Evolutionary conservation across 1,140 invertebrate species (phyloP), one percentile per base, ranked within the genome.

Genomic region (Ostrea edulis): DNA sequence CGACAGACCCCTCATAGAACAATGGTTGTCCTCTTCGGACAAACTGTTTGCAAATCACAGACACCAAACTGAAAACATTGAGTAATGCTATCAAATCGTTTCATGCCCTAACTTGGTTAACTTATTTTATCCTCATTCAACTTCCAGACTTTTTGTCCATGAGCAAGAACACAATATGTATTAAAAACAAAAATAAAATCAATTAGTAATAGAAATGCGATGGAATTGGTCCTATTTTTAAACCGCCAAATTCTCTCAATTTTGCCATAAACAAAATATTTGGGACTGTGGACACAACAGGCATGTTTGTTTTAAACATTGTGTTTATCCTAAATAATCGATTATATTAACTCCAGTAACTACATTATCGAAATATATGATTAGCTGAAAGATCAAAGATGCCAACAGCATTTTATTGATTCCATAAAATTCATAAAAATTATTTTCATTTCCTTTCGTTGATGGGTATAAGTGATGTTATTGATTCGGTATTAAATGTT

Each of bases 371-470:
- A 77, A 77, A 77, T 77, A 77, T 77, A 77, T 77, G 68, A 77
- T 77, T 77, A 77, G 68, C 68, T 44, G 68, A 25, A 35, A 77
- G 22, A 77, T 77, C 68, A 77, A 77, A 77, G 68, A 35, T 25
- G 68, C 68, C 68, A 77, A 77, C 68, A 77, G 68, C 68, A 77
- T 77, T 77, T 25, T 77, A 77, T 77, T 77, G 68, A 77, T 77
- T 77, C 68, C 25, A 22, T 77, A 77, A 77, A 77, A 77, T 77
- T 77, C 68, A 77, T 77, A 77, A 77, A 77, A 77, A 77, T 77
- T 77, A 77, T 77, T 77, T 77, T 77, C 68, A 77, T 77, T 77
- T 77, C 68, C 68, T 77, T 77, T 77, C 29, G 68, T 77, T 77
- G 68, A 77, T 77, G 68, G 55, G 55, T 62, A 62, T 62, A 62